Conservation (phyloP, 1,140 invertebrate species). For the Aethina tumida region DNA sequence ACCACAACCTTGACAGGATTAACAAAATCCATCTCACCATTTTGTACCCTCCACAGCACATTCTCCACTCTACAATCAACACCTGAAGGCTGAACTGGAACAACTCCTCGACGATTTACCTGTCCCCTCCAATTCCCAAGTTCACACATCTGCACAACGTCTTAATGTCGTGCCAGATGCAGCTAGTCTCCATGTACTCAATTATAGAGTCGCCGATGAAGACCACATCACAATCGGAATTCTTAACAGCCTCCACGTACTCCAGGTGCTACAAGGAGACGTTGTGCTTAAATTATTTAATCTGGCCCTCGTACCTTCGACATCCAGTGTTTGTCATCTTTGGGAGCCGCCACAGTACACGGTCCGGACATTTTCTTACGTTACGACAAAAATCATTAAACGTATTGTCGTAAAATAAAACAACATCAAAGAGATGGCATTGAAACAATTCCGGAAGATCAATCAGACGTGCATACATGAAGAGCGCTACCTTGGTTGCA, state of each 20-base stretch:
- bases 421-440: too few relatives aligned
- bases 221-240: slow-evolving; percentile 57
- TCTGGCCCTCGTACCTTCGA: too few relatives aligned
- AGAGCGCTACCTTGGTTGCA: too few relatives aligned
- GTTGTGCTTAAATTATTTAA: slow-evolving; percentile 57
- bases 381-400: too few relatives aligned
- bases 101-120: slow-evolving; percentile 24
- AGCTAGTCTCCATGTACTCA: slow-evolving; percentile 46
- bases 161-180: slow-evolving; percentile 50
- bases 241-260: slow-evolving; percentile 50
- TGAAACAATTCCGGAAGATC: too few relatives aligned
- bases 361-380: too few relatives aligned
- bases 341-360: too few relatives aligned
- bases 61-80: slow-evolving; percentile 46
- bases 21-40: slow-evolving; percentile 57
- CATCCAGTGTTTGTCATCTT: too few relatives aligned
- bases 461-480: too few relatives aligned
- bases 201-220: slow-evolving; percentile 65
- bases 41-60: slow-evolving; percentile 60
- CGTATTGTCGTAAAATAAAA: too few relatives aligned
- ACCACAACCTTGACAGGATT: slow-evolving; percentile 61
- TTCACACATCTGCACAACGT: slow-evolving; percentile 54
- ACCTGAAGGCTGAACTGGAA: too few relatives aligned
- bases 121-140: slow-evolving; percentile 65
- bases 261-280: too few relatives aligned